Conservation (phyloP, 2,797 vertebrate genomes). For the Bradypodion pumilum region DNA sequence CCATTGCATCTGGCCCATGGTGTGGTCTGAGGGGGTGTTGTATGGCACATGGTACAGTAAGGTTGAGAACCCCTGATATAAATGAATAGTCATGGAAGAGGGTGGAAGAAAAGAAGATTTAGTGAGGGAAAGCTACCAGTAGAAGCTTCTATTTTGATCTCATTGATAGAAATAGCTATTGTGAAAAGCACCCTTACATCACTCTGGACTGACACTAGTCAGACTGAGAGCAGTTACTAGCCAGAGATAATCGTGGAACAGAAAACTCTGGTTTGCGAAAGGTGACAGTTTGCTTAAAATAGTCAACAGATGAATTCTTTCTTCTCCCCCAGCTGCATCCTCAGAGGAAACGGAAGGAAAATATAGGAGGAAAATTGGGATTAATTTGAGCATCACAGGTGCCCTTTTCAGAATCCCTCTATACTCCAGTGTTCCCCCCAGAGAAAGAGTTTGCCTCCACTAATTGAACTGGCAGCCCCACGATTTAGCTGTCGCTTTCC, state of each 20-base stretch:
- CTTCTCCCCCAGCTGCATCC: conserved; percentile 12
- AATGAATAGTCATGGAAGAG: neutral
- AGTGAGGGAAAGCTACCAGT: neutral
- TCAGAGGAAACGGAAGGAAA: neutral
- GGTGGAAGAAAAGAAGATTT: neutral
- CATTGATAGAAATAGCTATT: conserved; percentile 2
- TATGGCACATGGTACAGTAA: too few species aligned
- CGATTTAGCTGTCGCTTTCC: conserved; percentile 15
- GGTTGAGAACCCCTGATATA: too few species aligned
- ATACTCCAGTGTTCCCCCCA: conserved; percentile 21
- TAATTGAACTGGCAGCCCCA: conserved; percentile 45
- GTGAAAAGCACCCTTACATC: neutral
- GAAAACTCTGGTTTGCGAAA: conserved; percentile 11
- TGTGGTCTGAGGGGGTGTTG: too few species aligned
- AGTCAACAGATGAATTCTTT: neutral
- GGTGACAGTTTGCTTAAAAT: neutral
- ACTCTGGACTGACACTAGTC: neutral
- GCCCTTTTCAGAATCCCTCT: conserved; percentile 40
- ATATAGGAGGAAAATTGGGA: conserved; percentile 51
- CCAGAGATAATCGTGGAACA: conserved; percentile 1
- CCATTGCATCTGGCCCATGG: too few species aligned
- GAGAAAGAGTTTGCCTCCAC: conserved; percentile 40
- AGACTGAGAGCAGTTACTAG: neutral
- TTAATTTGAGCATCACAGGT: conserved; percentile 46
- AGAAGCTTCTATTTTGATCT: conserved; percentile 9